Evolutionary conservation across 2,888 invertebrate genomes (phyloP), one percentile per base, ranked within the genome.

Genomic region (Sphecodes monilicornis): DNA sequence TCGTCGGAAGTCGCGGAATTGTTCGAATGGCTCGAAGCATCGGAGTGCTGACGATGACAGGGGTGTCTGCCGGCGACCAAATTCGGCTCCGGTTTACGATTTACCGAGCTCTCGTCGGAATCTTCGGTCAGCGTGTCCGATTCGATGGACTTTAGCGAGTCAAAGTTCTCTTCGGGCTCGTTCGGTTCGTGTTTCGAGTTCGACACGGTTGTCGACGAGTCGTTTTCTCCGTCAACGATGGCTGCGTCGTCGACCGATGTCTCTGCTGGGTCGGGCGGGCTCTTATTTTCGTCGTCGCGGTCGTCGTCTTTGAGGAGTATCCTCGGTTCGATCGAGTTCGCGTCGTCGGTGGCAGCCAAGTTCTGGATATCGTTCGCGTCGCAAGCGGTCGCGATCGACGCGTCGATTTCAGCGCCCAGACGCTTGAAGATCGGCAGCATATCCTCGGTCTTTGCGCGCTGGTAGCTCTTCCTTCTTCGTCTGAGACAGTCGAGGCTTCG

Each of bases 121-220:
- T 94, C 94, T 76, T 94, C 94, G 36, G 94, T 94, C 73, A 94
- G 70, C 4, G 94, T 94, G 78, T 94, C 94, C 16, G 94, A 94
- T 46, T 94, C 94, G 32, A 94, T 89, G 18, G 94, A 95, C 64
- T 94, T 94, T 3, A 95, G 85, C 0, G 94, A 94, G 79, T 95
- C 94, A 1, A 94, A 84, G 77, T 94, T 94, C 39, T 93, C 92
- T 46, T 94, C 94, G 3, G 93, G 92, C 39, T 91, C 81, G 41
- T 81, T 71, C 5, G 60, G 5, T 18, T 26, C 29, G 16, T 32
- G 41, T 11, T 22, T 32, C 18, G 46, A 43, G 32, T 80, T 50
- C 11, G 50, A 54, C 39, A 46, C 70, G 16, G 1, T 11, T 18
- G 18, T 8, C 18, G 68, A n/a, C 8, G 54, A n/a, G 54, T 66